These are phyloP conservation scores for Caenorhabditis zanzibari DNA, from an alignment of 2,888 invertebrate species.

Conservation along the genomic window DNA sequence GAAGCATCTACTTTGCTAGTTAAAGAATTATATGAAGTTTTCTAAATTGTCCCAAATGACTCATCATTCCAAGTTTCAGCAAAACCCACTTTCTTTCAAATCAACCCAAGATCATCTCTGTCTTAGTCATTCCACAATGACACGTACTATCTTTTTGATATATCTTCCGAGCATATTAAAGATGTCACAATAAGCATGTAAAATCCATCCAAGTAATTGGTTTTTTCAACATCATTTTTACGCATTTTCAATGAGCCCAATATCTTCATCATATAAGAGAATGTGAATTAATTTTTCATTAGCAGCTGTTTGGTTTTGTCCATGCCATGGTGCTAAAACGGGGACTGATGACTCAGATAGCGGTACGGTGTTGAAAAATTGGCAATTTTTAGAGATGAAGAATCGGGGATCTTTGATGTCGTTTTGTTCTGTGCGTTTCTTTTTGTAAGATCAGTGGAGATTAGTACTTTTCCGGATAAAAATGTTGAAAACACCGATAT, in stretches of 20 bases:
- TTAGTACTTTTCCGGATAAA: background rate
- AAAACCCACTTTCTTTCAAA: background rate
- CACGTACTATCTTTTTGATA: constrained; percentile 25
- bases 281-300: constrained; percentile 33
- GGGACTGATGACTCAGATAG: constrained; percentile 19
- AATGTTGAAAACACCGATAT: constrained; percentile 18
- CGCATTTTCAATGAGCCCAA: constrained; percentile 33
- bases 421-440: background rate
- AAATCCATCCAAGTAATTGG: constrained; percentile 38
- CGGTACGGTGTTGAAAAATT: background rate
- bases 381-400: background rate
- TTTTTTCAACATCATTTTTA: constrained; percentile 45
- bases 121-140: background rate
- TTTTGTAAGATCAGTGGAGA: background rate
- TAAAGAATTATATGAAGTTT: no score
- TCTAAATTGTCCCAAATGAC: no score
- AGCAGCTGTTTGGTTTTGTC: constrained; percentile 16
- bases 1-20: no score
- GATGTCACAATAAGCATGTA: background rate
- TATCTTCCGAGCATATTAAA: background rate
- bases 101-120: background rate
- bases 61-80: background rate
- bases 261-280: constrained; percentile 24
- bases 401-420: constrained; percentile 4
- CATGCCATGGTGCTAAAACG: background rate